Percentiles rank a stretch among this genome's conserved stretches.
phyloP scores from a whole-genome alignment of 2,888 invertebrate species.

The Lordiphosa fenestrarum region DNA sequence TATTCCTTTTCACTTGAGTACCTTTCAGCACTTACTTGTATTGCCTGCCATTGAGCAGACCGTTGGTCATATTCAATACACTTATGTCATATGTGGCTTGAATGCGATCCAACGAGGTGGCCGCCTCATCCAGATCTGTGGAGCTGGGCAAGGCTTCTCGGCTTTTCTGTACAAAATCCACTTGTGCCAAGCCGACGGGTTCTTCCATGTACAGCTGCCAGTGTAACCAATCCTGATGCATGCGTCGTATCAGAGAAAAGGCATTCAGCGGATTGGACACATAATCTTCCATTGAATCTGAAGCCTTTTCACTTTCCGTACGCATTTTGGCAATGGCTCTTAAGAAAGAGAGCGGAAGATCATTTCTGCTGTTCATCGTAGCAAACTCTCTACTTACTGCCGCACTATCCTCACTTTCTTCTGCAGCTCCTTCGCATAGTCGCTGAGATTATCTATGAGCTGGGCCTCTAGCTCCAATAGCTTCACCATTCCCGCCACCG shows the following conservation, averaged over 20 bases:
- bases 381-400: constrained; percentile 37
- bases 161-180: constrained; percentile 36
- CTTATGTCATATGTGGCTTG: constrained; percentile 95
- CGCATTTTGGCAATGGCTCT: constrained; percentile 58
- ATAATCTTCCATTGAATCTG: constrained; percentile 51
- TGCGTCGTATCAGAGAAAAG: constrained; percentile 69
- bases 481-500: constrained; percentile 72
- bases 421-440: constrained; percentile 62
- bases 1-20: neutral
- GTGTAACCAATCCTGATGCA: constrained; percentile 71
- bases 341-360: neutral
- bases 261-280: constrained; percentile 72
- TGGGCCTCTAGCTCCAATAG: constrained; percentile 57
- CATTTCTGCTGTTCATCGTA: neutral
- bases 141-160: constrained; percentile 83
- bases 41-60: constrained; percentile 89
- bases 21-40: constrained; percentile 83
- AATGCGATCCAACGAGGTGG: constrained; percentile 92
- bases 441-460: constrained; percentile 64
- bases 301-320: constrained; percentile 52
- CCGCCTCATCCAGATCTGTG: constrained; percentile 96
- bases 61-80: constrained; percentile 89
- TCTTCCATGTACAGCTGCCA: constrained; percentile 66
- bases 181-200: constrained; percentile 49
- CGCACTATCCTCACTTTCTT: constrained; percentile 58